Evolutionary conservation across 2,888 invertebrate genomes (phyloP).

Genomic region (Elegia similella): DNA sequence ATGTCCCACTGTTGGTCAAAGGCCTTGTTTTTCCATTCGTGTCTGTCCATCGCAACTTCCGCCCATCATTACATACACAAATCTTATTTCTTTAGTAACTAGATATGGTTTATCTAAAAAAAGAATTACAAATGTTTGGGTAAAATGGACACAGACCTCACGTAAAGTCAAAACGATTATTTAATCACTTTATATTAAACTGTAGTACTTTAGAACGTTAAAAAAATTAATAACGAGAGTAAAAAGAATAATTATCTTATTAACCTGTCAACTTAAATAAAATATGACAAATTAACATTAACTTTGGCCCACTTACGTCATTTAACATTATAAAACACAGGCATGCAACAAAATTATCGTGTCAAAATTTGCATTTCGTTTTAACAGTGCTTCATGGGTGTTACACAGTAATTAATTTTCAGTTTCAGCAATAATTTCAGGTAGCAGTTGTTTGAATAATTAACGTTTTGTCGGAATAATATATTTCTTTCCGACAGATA

Average conservation of each 20-base stretch:
- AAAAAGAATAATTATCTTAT: background rate
- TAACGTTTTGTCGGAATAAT: conserved; percentile 16
- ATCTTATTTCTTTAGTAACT: too few relatives aligned
- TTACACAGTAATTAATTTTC: conserved; percentile 16
- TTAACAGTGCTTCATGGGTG: conserved; percentile 13
- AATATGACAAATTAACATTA: background rate
- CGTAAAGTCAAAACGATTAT: too few relatives aligned
- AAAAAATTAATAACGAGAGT: too few relatives aligned
- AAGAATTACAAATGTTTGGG: too few relatives aligned
- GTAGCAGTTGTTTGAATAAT: conserved; percentile 17
- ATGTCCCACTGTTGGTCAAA: too few relatives aligned
- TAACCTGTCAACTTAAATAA: background rate
- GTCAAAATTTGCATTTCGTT: conserved; percentile 11
- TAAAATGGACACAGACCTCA: too few relatives aligned
- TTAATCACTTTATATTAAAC: too few relatives aligned
- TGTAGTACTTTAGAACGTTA: too few relatives aligned
- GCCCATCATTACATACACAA: too few relatives aligned
- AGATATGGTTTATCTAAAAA: too few relatives aligned
- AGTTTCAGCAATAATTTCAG: conserved; percentile 16
- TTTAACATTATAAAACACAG: background rate
- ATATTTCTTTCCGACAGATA: conserved; percentile 6
- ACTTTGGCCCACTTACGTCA: background rate
- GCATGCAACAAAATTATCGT: conserved; percentile 10
- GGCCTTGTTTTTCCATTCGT: too few relatives aligned
- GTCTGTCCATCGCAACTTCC: too few relatives aligned